phyloP scores from a whole-genome alignment of 2,888 invertebrate species.

The Sussaba pulchella region DNA sequence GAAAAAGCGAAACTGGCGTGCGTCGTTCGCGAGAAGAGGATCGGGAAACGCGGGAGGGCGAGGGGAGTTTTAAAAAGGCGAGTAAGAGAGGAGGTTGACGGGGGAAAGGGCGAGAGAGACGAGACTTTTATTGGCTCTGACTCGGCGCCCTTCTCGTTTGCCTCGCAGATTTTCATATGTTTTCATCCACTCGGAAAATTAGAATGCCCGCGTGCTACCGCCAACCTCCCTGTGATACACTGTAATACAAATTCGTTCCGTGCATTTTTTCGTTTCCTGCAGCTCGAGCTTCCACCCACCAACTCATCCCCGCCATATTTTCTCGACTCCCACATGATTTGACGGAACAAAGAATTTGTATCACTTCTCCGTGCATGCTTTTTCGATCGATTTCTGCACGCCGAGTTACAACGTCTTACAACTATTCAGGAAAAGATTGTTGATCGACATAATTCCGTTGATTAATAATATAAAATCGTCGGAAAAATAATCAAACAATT shows the following conservation, averaged over 20 bases:
- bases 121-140: constrained; percentile 83
- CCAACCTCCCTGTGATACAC: constrained; percentile 36
- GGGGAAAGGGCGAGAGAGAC: constrained; percentile 71
- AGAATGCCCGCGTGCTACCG: constrained; percentile 75
- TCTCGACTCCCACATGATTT: not conserved
- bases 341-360: constrained; percentile 13
- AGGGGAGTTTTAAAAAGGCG: constrained; percentile 65
- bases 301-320: not conserved
- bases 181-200: constrained; percentile 84
- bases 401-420: too few relatives aligned
- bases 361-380: not conserved
- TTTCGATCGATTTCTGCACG: too few relatives aligned
- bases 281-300: not conserved
- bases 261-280: constrained; percentile 33
- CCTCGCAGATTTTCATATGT: constrained; percentile 84
- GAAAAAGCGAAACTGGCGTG: constrained; percentile 69
- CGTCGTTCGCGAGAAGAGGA: constrained; percentile 62
- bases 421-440: too few relatives aligned
- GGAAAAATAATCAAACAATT: too few relatives aligned
- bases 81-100: constrained; percentile 50
- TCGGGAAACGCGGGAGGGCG: constrained; percentile 2
- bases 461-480: too few relatives aligned
- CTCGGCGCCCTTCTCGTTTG: constrained; percentile 82
- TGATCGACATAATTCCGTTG: too few relatives aligned
- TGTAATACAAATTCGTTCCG: constrained; percentile 23